These are phyloP conservation scores for Pristis pectinata DNA, from an alignment of 2,797 vertebrate species.

Conservation along the genomic window DNA sequence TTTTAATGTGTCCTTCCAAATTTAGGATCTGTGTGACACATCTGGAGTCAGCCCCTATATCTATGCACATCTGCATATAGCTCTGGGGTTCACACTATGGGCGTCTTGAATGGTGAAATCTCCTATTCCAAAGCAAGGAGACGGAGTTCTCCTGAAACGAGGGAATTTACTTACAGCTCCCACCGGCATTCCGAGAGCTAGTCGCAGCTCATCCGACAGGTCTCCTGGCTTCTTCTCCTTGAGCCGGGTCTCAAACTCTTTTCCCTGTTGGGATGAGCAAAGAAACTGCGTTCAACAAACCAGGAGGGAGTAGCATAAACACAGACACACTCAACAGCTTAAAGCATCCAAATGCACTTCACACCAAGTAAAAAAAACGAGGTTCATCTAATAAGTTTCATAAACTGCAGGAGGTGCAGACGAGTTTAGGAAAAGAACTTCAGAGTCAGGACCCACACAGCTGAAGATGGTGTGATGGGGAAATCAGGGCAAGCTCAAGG, in stretches of 20 bases:
- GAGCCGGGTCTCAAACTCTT: constrained; percentile 87
- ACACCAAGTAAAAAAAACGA: too few relatives aligned
- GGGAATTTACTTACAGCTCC: constrained; percentile 64
- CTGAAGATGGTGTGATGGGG: not conserved
- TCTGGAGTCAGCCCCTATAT: too few relatives aligned
- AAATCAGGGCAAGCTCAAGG: not conserved
- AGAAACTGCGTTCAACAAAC: too few relatives aligned
- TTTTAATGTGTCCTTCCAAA: too few relatives aligned
- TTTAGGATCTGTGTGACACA: too few relatives aligned
- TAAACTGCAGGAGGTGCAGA: not conserved
- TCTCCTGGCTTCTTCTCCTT: constrained; percentile 93
- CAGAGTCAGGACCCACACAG: not conserved
- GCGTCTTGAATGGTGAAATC: too few relatives aligned
- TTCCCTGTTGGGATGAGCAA: constrained; percentile 60
- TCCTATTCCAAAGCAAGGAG: too few relatives aligned
- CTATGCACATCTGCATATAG: too few relatives aligned
- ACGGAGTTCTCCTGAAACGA: not conserved
- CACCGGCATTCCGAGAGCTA: constrained; percentile 86
- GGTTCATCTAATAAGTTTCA: too few relatives aligned
- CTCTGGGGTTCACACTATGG: too few relatives aligned
- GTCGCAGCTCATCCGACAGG: constrained; percentile 80
- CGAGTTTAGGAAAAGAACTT: not conserved
- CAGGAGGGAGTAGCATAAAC: too few relatives aligned
- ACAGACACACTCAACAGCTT: not conserved
- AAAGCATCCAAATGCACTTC: too few relatives aligned